A percentile compares a stretch with the other conserved stretches of the same genome.
Evolutionary conservation across 2,797 vertebrate species (phyloP).

Genomic region (Danio albolineatus): DNA sequence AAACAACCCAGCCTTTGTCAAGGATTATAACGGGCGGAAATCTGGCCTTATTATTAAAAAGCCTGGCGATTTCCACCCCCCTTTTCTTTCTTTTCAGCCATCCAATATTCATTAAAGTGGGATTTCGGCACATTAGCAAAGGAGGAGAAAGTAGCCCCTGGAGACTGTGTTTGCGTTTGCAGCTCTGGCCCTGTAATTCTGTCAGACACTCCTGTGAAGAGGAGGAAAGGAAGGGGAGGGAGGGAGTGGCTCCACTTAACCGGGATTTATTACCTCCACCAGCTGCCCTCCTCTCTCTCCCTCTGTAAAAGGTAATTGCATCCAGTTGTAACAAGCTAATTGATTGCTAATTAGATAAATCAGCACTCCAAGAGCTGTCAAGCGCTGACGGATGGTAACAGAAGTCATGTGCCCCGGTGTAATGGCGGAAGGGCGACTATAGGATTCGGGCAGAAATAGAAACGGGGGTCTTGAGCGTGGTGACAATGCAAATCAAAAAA

Average conservation of each 20-base stretch:
- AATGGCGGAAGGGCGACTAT: constrained; percentile 31
- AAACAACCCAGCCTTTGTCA: constrained; percentile 60
- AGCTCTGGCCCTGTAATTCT: constrained; percentile 84
- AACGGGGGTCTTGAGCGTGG: constrained; percentile 39
- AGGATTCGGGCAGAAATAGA: constrained; percentile 13
- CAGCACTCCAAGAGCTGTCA: constrained; percentile 92
- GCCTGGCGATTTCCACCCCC: constrained; percentile 40
- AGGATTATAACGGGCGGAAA: constrained; percentile 61
- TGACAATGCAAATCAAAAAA: constrained; percentile 79
- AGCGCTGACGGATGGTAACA: constrained; percentile 89
- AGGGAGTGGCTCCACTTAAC: constrained; percentile 69
- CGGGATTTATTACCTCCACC: constrained; percentile 94
- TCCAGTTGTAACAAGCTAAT: constrained; percentile 99
- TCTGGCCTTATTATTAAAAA: constrained; percentile 63
- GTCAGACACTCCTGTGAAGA: constrained; percentile 78
- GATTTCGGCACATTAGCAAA: constrained; percentile 85
- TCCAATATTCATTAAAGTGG: constrained; percentile 88
- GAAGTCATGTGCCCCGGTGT: constrained; percentile 79
- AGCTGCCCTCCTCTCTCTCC: constrained; percentile 92
- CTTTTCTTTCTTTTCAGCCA: constrained; percentile 66
- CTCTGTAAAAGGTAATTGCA: constrained; percentile 99
- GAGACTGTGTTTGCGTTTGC: constrained; percentile 83
- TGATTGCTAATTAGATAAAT: constrained; percentile 99
- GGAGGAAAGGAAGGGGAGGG: constrained; percentile 36
- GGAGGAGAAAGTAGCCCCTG: constrained; percentile 79